These are phyloP conservation scores for Drosophila kohkoa DNA, from an alignment of 1,140 invertebrate genomes.

Conservation along the genomic window DNA sequence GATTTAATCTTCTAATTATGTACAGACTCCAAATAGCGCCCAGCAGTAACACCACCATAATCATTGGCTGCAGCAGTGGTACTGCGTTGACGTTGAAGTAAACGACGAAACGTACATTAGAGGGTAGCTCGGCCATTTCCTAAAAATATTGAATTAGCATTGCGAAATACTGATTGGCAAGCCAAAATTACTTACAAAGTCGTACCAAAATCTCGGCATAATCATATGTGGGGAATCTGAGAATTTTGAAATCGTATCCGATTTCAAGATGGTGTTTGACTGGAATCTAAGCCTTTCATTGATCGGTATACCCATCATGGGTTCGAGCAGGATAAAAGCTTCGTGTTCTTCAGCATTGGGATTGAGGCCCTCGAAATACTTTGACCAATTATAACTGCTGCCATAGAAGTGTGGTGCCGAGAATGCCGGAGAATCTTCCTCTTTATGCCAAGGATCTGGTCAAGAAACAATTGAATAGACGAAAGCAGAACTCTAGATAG, in stretches of 20 bases:
- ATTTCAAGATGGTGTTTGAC: constrained; percentile 58
- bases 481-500: too few relatives aligned
- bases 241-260: too few relatives aligned
- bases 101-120: constrained; percentile 22
- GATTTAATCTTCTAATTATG: too few relatives aligned
- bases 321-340: constrained; percentile 88
- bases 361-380: constrained; percentile 87
- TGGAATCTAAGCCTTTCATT: constrained; percentile 73
- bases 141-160: background rate
- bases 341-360: constrained; percentile 87
- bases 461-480: background rate
- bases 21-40: constrained; percentile 40
- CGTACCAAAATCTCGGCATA: constrained; percentile 76
- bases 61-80: constrained; percentile 38
- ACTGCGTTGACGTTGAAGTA: too few relatives aligned
- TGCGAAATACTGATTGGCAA: too few relatives aligned
- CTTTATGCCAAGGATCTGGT: constrained; percentile 79
- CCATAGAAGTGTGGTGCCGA: constrained; percentile 80
- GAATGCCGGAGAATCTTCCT: constrained; percentile 77
- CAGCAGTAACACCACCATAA: constrained; percentile 39
- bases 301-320: constrained; percentile 78
- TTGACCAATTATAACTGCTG: constrained; percentile 85
- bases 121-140: constrained; percentile 64
- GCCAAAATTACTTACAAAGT: constrained; percentile 67
- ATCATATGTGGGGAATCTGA: constrained; percentile 52